Percentiles rank a stretch among this genome's conserved stretches.
These are phyloP conservation scores for Thripadectes ignobilis DNA, from an alignment of 2,797 vertebrate species.

Conservation along the genomic window DNA sequence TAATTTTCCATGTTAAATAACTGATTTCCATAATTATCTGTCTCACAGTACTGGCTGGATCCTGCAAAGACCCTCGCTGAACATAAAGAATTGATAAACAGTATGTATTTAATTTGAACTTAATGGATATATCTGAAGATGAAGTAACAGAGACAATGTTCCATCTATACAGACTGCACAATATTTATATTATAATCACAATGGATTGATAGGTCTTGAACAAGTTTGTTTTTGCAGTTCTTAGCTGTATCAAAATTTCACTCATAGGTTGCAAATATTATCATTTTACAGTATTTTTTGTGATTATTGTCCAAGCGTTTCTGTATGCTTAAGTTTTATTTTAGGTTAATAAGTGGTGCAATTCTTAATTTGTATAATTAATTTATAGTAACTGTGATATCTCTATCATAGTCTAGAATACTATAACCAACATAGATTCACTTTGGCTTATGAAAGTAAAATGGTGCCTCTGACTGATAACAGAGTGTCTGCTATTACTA, in stretches of 20 bases:
- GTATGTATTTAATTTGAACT: constrained; percentile 77
- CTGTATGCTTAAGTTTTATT: not conserved
- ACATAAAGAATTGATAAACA: constrained; percentile 89
- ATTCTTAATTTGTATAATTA: not conserved
- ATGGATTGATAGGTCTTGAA: not conserved
- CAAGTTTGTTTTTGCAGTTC: not conserved
- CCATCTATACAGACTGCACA: not conserved
- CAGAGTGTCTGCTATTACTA: not conserved
- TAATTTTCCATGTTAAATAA: not conserved
- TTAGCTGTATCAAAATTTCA: not conserved
- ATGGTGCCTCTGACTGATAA: not conserved
- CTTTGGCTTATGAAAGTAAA: not conserved
- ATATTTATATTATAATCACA: not conserved
- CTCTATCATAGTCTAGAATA: not conserved
- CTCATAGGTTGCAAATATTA: not conserved
- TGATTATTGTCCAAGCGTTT: not conserved
- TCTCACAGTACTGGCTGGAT: constrained; percentile 87
- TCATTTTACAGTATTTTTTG: not conserved
- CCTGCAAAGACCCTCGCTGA: constrained; percentile 86
- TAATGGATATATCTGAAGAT: not conserved
- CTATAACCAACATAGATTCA: not conserved
- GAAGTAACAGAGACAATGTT: not conserved
- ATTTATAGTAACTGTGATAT: not conserved
- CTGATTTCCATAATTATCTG: constrained; percentile 25
- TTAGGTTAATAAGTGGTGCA: not conserved